Evolutionary conservation across 2,888 invertebrate genomes (phyloP).

Genomic region (Andrena dorsata): DNA sequence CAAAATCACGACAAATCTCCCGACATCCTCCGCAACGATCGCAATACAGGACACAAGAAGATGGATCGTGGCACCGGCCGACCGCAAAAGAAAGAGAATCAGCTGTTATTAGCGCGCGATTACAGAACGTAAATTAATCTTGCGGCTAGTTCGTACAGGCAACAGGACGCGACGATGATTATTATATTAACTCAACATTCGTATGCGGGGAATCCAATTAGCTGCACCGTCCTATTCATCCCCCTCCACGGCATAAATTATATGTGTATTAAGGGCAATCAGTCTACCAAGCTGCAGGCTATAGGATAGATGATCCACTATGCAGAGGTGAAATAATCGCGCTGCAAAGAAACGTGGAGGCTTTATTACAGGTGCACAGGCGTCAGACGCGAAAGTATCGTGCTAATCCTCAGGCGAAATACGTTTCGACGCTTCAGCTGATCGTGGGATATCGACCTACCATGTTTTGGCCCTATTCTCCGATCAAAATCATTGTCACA

Average conservation of each 20-base stretch:
- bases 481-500: slow-evolving; percentile 32
- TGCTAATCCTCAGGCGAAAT: slow-evolving; percentile 43
- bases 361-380: slow-evolving; percentile 41
- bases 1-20: slow-evolving; percentile 46
- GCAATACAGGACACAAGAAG: slow-evolving; percentile 62
- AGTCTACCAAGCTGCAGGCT: slow-evolving; percentile 46
- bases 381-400: slow-evolving; percentile 54
- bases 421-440: slow-evolving; percentile 24
- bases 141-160: slow-evolving; percentile 60
- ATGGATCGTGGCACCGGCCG: slow-evolving; percentile 65
- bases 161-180: slow-evolving; percentile 69
- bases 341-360: slow-evolving; percentile 33
- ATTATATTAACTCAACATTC: slow-evolving; percentile 74
- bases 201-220: slow-evolving; percentile 63
- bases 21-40: slow-evolving; percentile 63
- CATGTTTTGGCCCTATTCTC: slow-evolving; percentile 26
- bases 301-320: slow-evolving; percentile 44
- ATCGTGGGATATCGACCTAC: slow-evolving; percentile 66
- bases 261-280: slow-evolving; percentile 79
- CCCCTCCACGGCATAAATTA: slow-evolving; percentile 70
- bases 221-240: slow-evolving; percentile 34
- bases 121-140: slow-evolving; percentile 76
- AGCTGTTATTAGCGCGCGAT: slow-evolving; percentile 74
- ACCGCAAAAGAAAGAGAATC: slow-evolving; percentile 50
- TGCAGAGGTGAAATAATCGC: slow-evolving; percentile 28